Evolutionary conservation across 2,888 invertebrate genomes (phyloP), one percentile per base, ranked within the genome.

Genomic region (Acrobasis consociella): DNA sequence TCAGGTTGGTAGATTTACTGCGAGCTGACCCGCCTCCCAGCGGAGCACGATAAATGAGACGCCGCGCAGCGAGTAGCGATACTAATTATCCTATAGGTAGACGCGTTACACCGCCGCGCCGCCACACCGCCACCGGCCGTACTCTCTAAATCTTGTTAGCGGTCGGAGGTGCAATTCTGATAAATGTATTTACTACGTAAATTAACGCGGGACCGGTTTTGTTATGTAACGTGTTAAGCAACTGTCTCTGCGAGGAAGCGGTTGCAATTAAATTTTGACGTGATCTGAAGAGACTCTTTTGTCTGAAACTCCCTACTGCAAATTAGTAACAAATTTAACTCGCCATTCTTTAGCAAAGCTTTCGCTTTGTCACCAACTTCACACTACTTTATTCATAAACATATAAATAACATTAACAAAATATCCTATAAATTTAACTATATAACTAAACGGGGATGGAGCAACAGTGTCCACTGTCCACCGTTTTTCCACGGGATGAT

Each of bases 1-100:
- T 89, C 89, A 89, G 90, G 89, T 91, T 86, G 85, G 86, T 86
- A 90, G 89, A 91, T 91, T 91, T 91, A 92, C 86, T 88, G 89
- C 87, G 78, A 78, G 87, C 91, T 90, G 90, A 91, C 91, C 91
- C 85, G 83, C 84, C 89, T 86, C 91, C 89, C 89, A 67, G 78
- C 75, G 84, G 90, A 85, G 85, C 71, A 85, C 83, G 89, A 90
- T 91, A 89, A 90, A 91, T 89, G 91, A 90, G 89, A 88, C 83
- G 88, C 84, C 86, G 82, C 88, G 82, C 86, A 17, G 42, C 42
- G 42, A 87, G 87, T 86, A 89, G 89, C 87, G 87, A 89, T 91
- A 91, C 91, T 89, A 90, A 91, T 91, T 91, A 91, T 89, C 85
- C 85, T 87, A 90, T 87, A 86, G 83, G 81, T 85, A 86, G 84